Base-by-base conservation (phyloP, 2,113 vertebrate species). In the Pampusana beccarii region DNA sequence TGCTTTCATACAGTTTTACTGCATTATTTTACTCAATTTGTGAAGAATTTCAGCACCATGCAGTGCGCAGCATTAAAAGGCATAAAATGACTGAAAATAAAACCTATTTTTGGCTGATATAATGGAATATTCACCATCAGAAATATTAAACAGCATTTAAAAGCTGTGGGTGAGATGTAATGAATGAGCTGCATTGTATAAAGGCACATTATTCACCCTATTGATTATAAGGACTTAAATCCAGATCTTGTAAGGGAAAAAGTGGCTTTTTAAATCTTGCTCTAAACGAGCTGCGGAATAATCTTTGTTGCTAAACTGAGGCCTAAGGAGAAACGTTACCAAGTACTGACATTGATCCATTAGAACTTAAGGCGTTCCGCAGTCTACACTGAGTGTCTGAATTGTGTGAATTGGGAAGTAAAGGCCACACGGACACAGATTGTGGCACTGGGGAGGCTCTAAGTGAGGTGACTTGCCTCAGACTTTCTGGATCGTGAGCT, bases 111-210 rank as follows among this genome's bases (percentile, higher is more conserved):
- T 31, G 90, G 33, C 53, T 88, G 80, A 90, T 94, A n/a, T 92
- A 93, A 93, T 64, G 86, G 73, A 67, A 71, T 88, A 78, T 74
- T 93, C 95, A 64, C 77, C 60, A 84, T 86, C 34, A 91, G 93
- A 92, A 95, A 81, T 79, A 88, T 69, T 61, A 92, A 95, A 54
- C 61, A 57, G 44, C 77, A 61, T 86, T 94, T 92, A 88, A 86
- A 31, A 88, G 74, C 82, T 92, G 95, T 86, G 85, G 86, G 92
- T 53, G 90, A 90, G 72, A 67, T 58, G 60, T 70, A 92, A 46
- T 94, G 90, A 95, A 90, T 86, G 85, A 88, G 81, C 58, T 90
- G 72, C 21, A n/a, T 93, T 96, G 60, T 71, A 44, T 71, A 86
- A 71, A 92, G 74, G 48, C 50, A 16, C 53, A 33, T 71, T 80